Conservation (phyloP, 2,888 invertebrate species). For the Merodon equestris region DNA sequence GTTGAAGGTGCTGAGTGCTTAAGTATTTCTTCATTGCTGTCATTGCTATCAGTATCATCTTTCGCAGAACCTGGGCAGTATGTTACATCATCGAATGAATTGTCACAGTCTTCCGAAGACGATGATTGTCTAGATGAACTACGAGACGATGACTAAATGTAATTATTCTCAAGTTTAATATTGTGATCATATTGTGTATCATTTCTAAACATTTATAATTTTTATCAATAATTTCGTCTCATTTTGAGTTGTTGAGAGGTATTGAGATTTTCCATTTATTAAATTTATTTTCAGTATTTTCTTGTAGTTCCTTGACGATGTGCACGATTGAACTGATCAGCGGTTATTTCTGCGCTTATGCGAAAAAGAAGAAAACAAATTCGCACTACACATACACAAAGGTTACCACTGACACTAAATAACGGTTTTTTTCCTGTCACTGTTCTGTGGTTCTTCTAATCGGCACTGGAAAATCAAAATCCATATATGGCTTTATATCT, state of each 20-base stretch:
- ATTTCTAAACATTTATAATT: neutral
- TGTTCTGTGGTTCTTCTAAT: neutral
- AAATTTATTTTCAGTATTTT: conserved; percentile 1
- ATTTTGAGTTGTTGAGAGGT: conserved; percentile 10
- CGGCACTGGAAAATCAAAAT: conserved; percentile 1
- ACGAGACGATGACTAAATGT: neutral
- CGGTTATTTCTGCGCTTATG: neutral
- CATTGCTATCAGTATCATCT: conserved; percentile 6
- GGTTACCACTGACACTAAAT: too few species aligned
- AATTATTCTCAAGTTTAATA: too few species aligned
- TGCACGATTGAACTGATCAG: neutral
- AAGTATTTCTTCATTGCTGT: neutral
- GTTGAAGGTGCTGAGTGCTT: too few species aligned
- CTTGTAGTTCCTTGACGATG: neutral
- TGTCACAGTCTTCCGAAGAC: conserved; percentile 5
- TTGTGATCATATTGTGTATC: too few species aligned
- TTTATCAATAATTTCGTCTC: too few species aligned
- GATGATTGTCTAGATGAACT: neutral
- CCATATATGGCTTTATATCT: conserved; percentile 5
- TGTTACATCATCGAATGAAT: conserved; percentile 5
- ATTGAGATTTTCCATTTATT: conserved; percentile 4
- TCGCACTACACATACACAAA: conserved; percentile 5
- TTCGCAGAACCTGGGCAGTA: conserved; percentile 6
- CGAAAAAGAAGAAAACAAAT: neutral
- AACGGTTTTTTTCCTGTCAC: too few species aligned